These are phyloP conservation scores for Poeciliopsis prolifica DNA, from an alignment of 2,113 vertebrate genomes.

Conservation along the genomic window DNA sequence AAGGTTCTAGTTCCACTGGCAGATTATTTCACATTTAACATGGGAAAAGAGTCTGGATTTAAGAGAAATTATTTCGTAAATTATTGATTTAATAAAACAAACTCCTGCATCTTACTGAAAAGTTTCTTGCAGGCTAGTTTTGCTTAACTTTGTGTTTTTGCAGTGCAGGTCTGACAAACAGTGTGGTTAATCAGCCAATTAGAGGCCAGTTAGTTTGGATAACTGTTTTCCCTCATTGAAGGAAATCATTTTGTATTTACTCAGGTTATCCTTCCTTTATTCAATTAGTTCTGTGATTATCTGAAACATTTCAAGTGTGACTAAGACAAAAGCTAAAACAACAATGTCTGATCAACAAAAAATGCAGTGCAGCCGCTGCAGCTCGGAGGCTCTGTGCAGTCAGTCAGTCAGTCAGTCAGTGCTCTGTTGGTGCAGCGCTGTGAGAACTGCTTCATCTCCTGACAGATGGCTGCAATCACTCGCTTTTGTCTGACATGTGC, in stretches of 20 bases:
- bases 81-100: too few relatives aligned
- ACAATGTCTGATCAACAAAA: conserved; percentile 9
- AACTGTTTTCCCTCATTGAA: not conserved
- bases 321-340: conserved; percentile 36
- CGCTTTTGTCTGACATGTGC: conserved; percentile 56
- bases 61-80: too few relatives aligned
- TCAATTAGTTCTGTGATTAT: not conserved
- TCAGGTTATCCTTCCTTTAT: not conserved
- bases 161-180: not conserved
- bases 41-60: too few relatives aligned
- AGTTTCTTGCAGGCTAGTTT: too few relatives aligned
- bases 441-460: conserved; percentile 54
- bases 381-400: conserved; percentile 33
- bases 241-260: not conserved
- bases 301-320: not conserved
- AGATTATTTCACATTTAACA: too few relatives aligned
- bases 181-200: too few relatives aligned
- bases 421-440: conserved; percentile 39
- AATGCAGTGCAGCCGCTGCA: not conserved
- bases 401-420: conserved; percentile 26
- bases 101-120: too few relatives aligned
- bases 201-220: too few relatives aligned
- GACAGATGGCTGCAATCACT: conserved; percentile 63
- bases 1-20: too few relatives aligned
- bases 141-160: too few relatives aligned